Evolutionary conservation across 1,140 invertebrate genomes (phyloP).

Genomic region (Leguminivora glycinivorella): DNA sequence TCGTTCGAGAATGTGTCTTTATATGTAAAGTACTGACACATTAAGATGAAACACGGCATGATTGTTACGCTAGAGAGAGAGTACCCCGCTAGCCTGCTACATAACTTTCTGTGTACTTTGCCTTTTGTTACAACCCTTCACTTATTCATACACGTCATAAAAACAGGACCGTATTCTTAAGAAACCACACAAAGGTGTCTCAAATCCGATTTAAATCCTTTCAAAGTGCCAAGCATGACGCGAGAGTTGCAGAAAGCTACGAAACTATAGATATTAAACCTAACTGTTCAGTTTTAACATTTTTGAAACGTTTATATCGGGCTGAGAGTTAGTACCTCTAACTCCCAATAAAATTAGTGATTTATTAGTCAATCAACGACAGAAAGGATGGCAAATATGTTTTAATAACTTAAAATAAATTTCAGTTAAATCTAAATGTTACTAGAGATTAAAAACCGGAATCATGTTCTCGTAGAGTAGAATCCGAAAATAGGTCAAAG

Average conservation of each 20-base stretch:
- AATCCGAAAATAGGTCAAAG: no score
- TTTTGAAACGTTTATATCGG: not conserved
- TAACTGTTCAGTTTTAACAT: not conserved
- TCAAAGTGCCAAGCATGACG: not conserved
- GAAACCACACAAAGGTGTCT: constrained; percentile 16
- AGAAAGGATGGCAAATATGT: no score
- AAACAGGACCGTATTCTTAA: constrained; percentile 10
- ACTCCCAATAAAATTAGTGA: no score
- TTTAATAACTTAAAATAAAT: no score
- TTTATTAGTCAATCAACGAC: no score
- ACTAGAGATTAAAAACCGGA: no score
- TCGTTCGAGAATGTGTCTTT: no score
- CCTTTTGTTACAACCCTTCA: not conserved
- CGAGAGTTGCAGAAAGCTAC: not conserved
- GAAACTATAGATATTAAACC: not conserved
- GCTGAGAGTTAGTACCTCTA: no score
- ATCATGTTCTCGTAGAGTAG: no score
- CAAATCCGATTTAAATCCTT: constrained; percentile 22
- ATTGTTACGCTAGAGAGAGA: not conserved
- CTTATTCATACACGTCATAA: not conserved
- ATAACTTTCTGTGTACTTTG: no score
- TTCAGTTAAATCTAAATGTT: no score
- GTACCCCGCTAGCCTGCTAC: not conserved
- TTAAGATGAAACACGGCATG: not conserved
- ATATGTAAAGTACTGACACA: no score